Evolutionary conservation across 2,888 invertebrate species (phyloP).

Genomic region (Mongoloraphidia duomilia): DNA sequence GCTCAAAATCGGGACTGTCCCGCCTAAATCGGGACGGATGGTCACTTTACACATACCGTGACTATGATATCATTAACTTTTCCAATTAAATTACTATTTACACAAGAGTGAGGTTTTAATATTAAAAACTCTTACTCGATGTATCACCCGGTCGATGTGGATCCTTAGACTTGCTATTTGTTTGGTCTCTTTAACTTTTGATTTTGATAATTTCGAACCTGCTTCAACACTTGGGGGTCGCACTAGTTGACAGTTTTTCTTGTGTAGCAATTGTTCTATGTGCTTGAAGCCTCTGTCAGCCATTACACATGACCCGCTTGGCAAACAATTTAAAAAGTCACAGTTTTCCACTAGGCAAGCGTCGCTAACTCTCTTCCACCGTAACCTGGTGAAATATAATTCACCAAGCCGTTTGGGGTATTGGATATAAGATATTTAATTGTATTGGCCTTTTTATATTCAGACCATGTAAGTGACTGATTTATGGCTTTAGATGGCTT

Average conservation of each 20-base stretch:
- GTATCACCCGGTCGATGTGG: conserved; percentile 6
- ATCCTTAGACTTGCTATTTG: conserved; percentile 7
- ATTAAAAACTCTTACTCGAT: conserved; percentile 1
- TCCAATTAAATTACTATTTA: conserved; percentile 6
- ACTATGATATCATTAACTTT: conserved; percentile 7
- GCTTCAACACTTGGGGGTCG: not conserved
- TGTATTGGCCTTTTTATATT: too few species aligned
- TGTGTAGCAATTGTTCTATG: too few species aligned
- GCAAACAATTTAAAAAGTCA: conserved; percentile 9
- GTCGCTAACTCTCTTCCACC: too few species aligned
- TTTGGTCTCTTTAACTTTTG: not conserved
- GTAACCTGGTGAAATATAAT: too few species aligned
- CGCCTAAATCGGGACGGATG: too few species aligned
- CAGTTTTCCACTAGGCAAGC: too few species aligned
- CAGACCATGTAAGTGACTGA: conserved; percentile 24
- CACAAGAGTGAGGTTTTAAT: conserved; percentile 3
- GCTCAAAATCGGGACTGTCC: too few species aligned
- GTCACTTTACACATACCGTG: too few species aligned
- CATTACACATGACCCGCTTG: not conserved
- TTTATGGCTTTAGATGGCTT: conserved; percentile 21
- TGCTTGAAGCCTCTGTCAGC: too few species aligned
- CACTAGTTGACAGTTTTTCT: too few species aligned
- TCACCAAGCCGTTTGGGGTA: conserved; percentile 17
- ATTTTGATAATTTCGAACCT: not conserved
- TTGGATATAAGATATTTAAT: conserved; percentile 15